A percentile compares a stretch with the other conserved stretches of the same genome.
phyloP scores from a whole-genome alignment of 2,113 vertebrate species.

The Pongo abelii region DNA sequence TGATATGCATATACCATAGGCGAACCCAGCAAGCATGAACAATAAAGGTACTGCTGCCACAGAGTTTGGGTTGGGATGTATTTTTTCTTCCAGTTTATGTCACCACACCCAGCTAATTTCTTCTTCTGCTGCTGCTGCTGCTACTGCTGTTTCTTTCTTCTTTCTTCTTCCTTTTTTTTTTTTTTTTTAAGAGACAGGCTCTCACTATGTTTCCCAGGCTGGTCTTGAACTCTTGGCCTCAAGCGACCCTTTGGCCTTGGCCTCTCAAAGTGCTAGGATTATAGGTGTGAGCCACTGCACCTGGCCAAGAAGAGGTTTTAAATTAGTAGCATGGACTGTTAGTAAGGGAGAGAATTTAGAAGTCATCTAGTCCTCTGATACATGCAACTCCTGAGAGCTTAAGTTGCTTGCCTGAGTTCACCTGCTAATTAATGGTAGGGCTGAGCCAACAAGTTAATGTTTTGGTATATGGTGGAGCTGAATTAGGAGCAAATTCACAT shows the following conservation, averaged over 20 bases:
- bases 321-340: background rate
- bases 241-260: no score
- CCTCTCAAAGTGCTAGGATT: no score
- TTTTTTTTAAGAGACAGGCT: no score
- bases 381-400: background rate
- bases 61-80: background rate
- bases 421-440: background rate
- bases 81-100: background rate
- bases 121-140: fast-evolving
- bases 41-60: background rate
- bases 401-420: background rate
- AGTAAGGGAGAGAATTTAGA: background rate
- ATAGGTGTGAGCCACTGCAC: no score
- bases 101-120: no score
- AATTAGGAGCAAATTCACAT: conserved; percentile 15
- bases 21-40: background rate
- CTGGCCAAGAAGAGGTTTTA: background rate
- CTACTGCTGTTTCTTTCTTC: fast-evolving
- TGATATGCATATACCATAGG: background rate
- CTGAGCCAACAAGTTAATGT: background rate
- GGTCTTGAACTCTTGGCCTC: no score
- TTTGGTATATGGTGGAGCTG: background rate
- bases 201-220: no score
- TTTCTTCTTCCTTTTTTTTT: fast-evolving
- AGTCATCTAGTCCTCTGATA: background rate